These are phyloP conservation scores for Anolis carolinensis DNA, from an alignment of 2,113 vertebrate species.

Conservation along the genomic window DNA sequence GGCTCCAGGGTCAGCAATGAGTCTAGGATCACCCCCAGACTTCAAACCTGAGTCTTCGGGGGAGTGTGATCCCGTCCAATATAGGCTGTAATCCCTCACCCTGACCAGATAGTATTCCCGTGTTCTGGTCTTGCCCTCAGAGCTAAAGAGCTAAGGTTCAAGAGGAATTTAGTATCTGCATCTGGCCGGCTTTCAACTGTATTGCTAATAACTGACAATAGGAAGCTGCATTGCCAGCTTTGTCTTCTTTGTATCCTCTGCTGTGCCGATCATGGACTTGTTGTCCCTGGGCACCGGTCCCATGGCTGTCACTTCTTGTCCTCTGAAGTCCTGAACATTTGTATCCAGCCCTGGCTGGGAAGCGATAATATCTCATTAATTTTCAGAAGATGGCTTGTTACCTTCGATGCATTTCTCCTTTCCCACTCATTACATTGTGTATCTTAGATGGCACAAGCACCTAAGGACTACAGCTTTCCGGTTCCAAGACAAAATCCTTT, in stretches of 20 bases:
- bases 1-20: too few relatives aligned
- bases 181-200: not conserved
- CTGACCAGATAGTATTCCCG: too few relatives aligned
- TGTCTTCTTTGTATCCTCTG: constrained; percentile 37
- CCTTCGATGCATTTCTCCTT: constrained; percentile 11
- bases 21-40: too few relatives aligned
- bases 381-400: constrained; percentile 41
- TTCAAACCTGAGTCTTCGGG: too few relatives aligned
- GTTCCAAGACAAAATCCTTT: constrained; percentile 11
- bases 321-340: not conserved
- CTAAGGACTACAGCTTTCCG: constrained; percentile 35
- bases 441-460: constrained; percentile 32
- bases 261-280: not conserved
- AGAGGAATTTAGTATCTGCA: constrained; percentile 17
- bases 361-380: constrained; percentile 33
- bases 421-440: constrained; percentile 44
- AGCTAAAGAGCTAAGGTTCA: not conserved
- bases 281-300: not conserved
- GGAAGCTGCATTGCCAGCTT: constrained; percentile 8
- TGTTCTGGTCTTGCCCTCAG: not conserved
- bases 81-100: too few relatives aligned
- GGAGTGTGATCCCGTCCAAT: too few relatives aligned
- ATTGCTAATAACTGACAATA: constrained; percentile 39
- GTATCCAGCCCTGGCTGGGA: constrained; percentile 3
- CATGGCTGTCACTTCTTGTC: constrained; percentile 1